Evolutionary conservation across 2,888 invertebrate genomes (phyloP).

Genomic region (Cheilosia vernalis): DNA sequence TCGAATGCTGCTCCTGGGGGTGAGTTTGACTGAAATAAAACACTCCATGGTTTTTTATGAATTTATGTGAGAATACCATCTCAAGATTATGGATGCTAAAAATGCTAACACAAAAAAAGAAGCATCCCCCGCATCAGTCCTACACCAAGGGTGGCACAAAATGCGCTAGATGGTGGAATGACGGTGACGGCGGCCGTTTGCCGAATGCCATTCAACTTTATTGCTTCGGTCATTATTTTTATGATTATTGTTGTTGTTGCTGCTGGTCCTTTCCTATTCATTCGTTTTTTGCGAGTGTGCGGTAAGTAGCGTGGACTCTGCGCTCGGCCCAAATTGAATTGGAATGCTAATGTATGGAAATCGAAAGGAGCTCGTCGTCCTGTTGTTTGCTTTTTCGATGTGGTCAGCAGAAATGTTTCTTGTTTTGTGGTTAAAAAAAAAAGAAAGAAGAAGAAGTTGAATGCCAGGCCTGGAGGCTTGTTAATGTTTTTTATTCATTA

Average conservation of each 20-base stretch:
- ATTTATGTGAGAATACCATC: slow-evolving; percentile 74
- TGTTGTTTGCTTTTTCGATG: slow-evolving; percentile 57
- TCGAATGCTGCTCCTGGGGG: slow-evolving; percentile 29
- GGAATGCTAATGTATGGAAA: slow-evolving; percentile 82
- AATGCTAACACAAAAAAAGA: slow-evolving; percentile 14
- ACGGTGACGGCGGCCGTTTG: slow-evolving; percentile 74
- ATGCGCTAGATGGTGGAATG: slow-evolving; percentile 12
- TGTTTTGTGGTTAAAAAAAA: slow-evolving; percentile 31
- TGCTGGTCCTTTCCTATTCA: slow-evolving; percentile 71
- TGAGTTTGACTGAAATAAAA: slow-evolving; percentile 64
- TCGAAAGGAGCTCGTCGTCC: slow-evolving; percentile 78
- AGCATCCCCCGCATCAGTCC: slow-evolving; percentile 49
- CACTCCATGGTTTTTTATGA: slow-evolving; percentile 73
- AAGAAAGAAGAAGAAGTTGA: slow-evolving; percentile 16
- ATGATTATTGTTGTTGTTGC: slow-evolving; percentile 79
- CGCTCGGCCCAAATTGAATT: slow-evolving; percentile 78
- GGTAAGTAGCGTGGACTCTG: slow-evolving; percentile 63
- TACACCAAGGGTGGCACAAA: slow-evolving; percentile 36
- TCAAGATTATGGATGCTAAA: slow-evolving; percentile 74
- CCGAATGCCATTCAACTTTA: slow-evolving; percentile 82
- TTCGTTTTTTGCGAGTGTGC: slow-evolving; percentile 62
- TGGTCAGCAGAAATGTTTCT: slow-evolving; percentile 71
- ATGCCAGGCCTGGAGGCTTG: slow-evolving; percentile 11
- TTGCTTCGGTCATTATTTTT: slow-evolving; percentile 82
- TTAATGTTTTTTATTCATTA: slow-evolving; percentile 75